Conservation (phyloP, 1,140 invertebrate species). For the Meloidogyne hapla region DNA sequence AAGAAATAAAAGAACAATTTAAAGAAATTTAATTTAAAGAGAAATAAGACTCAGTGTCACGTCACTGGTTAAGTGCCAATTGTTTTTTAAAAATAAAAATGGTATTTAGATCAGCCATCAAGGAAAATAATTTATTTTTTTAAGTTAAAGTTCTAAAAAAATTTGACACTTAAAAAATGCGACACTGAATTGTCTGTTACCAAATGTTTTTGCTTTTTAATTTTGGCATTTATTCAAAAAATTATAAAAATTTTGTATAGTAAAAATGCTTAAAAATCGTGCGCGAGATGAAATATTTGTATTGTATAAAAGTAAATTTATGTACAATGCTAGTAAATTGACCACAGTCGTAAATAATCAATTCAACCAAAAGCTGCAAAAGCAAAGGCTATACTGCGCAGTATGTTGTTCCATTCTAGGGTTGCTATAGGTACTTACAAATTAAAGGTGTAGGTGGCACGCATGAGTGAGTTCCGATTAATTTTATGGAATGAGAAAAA, state of each 20-base stretch:
- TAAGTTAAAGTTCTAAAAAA: too few relatives aligned
- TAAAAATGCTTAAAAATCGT: not conserved
- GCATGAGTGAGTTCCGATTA: constrained; percentile 3
- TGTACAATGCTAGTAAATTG: not conserved
- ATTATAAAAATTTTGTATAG: not conserved
- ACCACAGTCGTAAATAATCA: constrained; percentile 1
- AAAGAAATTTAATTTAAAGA: not conserved
- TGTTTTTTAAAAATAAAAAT: too few relatives aligned
- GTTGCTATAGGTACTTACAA: not conserved
- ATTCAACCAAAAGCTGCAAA: not conserved
- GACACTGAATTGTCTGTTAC: too few relatives aligned
- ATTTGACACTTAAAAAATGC: too few relatives aligned
- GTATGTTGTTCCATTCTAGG: constrained; percentile 5
- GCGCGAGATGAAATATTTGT: not conserved
- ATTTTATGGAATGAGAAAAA: not conserved
- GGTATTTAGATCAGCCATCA: too few relatives aligned
- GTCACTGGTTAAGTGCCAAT: too few relatives aligned
- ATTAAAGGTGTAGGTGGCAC: not conserved
- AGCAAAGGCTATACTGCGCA: not conserved
- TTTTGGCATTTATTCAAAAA: not conserved
- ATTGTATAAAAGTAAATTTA: not conserved
- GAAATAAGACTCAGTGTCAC: too few relatives aligned
- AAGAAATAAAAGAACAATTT: not conserved
- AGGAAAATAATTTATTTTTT: too few relatives aligned
- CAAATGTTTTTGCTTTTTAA: too few relatives aligned